Evolutionary conservation across 2,113 vertebrate genomes (phyloP), one percentile per base, ranked within the genome.

Genomic region (Azemiops feae): DNA sequence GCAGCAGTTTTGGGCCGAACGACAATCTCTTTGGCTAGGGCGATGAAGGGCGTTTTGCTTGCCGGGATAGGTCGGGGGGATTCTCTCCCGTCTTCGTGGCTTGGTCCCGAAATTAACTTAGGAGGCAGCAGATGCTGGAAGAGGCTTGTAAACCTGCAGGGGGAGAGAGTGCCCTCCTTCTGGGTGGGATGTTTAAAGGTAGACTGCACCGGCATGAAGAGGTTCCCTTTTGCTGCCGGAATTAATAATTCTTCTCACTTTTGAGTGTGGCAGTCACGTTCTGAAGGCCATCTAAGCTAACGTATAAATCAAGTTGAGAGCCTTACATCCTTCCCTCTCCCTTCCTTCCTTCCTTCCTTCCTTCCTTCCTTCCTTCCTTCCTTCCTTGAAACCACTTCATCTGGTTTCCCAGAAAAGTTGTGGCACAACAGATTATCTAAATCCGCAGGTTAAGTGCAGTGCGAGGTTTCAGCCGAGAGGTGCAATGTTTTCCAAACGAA

Each of bases 11-110:
- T 39, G 14, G 30, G n/a, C 69, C 0, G 5, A 74, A 34, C 0
- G n/a, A 34, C 0, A 18, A 18, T 0, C 1, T 34, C 14, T 74
- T n/a, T 27, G 12, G 14, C 69, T 74, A 0, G n/a, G 14, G n/a
- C 4, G 12, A 5, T 5, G 9, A 1, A 47, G 2, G 85, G 16
- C 11, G 0, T 5, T 27, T 30, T 0, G 8, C 12, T 47, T 16
- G 27, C 64, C n/a, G 23, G 45, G 1, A 86, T 27, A 14, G 0
- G 12, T 52, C 4, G 50, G 25, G 25, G 25, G 69, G 69, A 18
- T 74, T 34, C 6, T 16, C n/a, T 22, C 55, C 64, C 2, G n/a
- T 34, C 20, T 81, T 20, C 74, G 22, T 0, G 34, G 74, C 74
- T 81, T 81, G 6, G 5, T 39, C 74, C 34, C 20, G 0, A 43